Conservation (phyloP, 2,113 vertebrate species). For the Pangasianodon gigas region DNA sequence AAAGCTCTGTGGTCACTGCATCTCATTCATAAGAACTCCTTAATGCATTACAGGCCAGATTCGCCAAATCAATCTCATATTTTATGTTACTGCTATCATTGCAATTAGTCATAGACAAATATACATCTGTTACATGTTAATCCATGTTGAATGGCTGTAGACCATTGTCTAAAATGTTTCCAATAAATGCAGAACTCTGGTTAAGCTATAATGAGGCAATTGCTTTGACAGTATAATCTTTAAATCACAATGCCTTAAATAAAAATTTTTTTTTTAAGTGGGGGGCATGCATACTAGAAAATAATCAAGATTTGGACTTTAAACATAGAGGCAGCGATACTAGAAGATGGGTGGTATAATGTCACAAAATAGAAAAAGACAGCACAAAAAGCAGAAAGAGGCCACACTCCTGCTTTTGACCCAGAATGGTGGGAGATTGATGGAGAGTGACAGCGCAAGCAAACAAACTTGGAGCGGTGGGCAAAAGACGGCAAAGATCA, state of each 20-base stretch:
- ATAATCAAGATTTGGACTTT: neutral
- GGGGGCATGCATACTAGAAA: neutral
- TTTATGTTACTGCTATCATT: slow-evolving; percentile 17
- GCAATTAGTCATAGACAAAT: slow-evolving; percentile 33
- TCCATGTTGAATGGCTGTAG: slow-evolving; percentile 8
- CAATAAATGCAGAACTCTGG: neutral
- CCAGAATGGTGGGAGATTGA: slow-evolving; percentile 45
- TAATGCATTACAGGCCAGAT: slow-evolving; percentile 55
- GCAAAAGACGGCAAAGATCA: slow-evolving; percentile 18
- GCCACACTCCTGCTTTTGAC: slow-evolving; percentile 34
- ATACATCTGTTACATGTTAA: slow-evolving; percentile 30
- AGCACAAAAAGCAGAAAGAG: slow-evolving; percentile 13
- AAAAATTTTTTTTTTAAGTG: neutral
- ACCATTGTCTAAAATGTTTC: slow-evolving; percentile 12
- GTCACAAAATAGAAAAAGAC: slow-evolving; percentile 24
- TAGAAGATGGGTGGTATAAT: slow-evolving; percentile 11
- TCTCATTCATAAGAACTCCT: slow-evolving; percentile 49
- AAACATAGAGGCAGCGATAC: slow-evolving; percentile 32
- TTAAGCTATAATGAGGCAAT: neutral
- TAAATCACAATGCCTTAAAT: neutral
- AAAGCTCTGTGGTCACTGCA: slow-evolving; percentile 60
- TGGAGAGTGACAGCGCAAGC: slow-evolving; percentile 47
- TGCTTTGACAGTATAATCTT: neutral
- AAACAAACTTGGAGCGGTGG: slow-evolving; percentile 47
- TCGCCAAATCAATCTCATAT: slow-evolving; percentile 15